Evolutionary conservation across 1,140 invertebrate species (phyloP).

Genomic region (Drosophila carrolli): DNA sequence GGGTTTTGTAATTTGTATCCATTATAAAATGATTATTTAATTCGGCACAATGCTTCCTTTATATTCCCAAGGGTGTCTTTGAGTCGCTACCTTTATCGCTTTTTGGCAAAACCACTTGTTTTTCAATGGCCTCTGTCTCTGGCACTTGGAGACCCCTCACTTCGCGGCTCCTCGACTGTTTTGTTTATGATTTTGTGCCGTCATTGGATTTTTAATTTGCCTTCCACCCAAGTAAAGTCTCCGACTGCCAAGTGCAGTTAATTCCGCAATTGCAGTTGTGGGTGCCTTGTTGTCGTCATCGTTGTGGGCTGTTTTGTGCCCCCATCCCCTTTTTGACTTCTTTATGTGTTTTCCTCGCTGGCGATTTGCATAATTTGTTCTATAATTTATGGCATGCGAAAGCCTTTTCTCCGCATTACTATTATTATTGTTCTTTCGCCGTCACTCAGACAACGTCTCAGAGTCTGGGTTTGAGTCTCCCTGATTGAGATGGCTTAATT

Average conservation of each 20-base stretch:
- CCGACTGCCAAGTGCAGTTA: constrained; percentile 67
- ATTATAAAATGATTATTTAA: neutral
- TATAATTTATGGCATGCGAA: constrained; percentile 78
- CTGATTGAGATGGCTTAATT: constrained; percentile 79
- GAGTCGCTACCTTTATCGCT: constrained; percentile 1
- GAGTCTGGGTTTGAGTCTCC: constrained; percentile 10
- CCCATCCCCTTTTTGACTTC: constrained; percentile 13
- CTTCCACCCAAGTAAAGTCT: constrained; percentile 11
- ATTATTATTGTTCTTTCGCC: constrained; percentile 67
- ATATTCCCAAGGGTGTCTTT: constrained; percentile 3
- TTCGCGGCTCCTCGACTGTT: constrained; percentile 38
- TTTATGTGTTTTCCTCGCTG: constrained; percentile 21
- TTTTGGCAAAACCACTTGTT: constrained; percentile 6
- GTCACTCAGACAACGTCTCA: constrained; percentile 41
- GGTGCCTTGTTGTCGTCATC: constrained; percentile 53
- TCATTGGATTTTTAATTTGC: constrained; percentile 54
- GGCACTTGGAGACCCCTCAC: constrained; percentile 15
- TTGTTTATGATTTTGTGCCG: constrained; percentile 74
- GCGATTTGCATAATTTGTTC: constrained; percentile 79
- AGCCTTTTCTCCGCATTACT: constrained; percentile 27
- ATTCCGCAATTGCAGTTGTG: constrained; percentile 58
- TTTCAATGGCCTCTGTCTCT: constrained; percentile 19
- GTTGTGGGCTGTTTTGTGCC: constrained; percentile 32
- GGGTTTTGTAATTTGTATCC: too few species aligned
- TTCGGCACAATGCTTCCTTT: neutral